Percentiles rank a stretch among this genome's conserved stretches.
Evolutionary conservation across 2,888 invertebrate genomes (phyloP).

Genomic region (Microplitis manilae): DNA sequence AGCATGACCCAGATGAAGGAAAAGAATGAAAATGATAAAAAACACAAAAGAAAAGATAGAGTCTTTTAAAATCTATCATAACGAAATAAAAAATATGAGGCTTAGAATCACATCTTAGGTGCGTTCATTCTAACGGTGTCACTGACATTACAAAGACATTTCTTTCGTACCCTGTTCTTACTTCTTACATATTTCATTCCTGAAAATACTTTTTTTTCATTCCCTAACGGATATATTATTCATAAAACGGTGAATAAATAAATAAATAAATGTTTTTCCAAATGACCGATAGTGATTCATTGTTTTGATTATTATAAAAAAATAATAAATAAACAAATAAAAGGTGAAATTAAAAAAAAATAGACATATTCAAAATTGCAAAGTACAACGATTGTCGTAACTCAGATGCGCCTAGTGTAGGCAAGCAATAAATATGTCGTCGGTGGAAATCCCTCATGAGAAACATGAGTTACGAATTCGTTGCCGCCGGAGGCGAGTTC

Average conservation of each 20-base stretch:
- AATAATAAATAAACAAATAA: background rate
- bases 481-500: conserved; percentile 32
- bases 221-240: too few species aligned
- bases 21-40: background rate
- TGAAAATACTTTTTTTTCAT: too few species aligned
- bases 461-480: conserved; percentile 51
- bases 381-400: conserved; percentile 18
- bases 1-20: background rate
- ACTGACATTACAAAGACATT: background rate
- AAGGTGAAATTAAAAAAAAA: background rate
- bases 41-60: background rate
- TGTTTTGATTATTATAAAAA: background rate
- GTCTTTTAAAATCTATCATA: background rate
- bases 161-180: background rate
- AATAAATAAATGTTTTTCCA: too few species aligned
- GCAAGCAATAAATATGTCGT: conserved; percentile 53
- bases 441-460: conserved; percentile 48
- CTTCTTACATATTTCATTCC: too few species aligned
- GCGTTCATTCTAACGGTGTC: background rate
- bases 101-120: background rate
- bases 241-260: too few species aligned
- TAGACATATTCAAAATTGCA: conserved; percentile 14
- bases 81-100: background rate
- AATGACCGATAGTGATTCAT: background rate
- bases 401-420: conserved; percentile 24